A percentile compares a stretch with the other conserved stretches of the same genome.
Conservation (phyloP, 2,888 invertebrate genomes). For the Drosophila prostipennis region DNA sequence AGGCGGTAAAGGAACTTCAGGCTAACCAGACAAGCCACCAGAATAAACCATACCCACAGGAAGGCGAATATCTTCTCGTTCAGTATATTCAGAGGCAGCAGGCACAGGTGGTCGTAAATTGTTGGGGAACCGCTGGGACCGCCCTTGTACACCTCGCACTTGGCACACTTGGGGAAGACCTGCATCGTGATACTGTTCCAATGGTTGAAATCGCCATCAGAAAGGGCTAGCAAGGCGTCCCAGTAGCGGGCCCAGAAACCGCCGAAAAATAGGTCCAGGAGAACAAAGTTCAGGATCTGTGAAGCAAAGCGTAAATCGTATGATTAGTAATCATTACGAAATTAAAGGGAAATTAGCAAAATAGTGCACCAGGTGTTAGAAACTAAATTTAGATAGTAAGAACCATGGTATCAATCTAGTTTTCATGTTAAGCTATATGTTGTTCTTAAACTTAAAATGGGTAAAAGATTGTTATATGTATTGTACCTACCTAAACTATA, state of each 20-base stretch:
- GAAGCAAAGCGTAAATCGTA: neutral
- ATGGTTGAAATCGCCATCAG: conserved; percentile 73
- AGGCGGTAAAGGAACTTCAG: conserved; percentile 88
- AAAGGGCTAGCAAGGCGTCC: conserved; percentile 76
- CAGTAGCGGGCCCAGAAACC: conserved; percentile 82
- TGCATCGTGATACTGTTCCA: conserved; percentile 82
- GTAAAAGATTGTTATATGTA: too few relatives aligned
- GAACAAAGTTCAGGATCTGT: conserved; percentile 78
- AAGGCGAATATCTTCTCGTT: conserved; percentile 92
- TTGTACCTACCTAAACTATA: too few relatives aligned
- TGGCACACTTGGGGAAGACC: conserved; percentile 89
- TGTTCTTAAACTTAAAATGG: too few relatives aligned
- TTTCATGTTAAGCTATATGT: too few relatives aligned
- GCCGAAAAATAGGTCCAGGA: conserved; percentile 80
- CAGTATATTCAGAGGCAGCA: conserved; percentile 91
- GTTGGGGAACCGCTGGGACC: conserved; percentile 93
- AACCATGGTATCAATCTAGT: too few relatives aligned
- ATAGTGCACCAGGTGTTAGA: too few relatives aligned
- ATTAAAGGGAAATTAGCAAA: too few relatives aligned
- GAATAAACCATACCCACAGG: conserved; percentile 90
- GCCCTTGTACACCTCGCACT: conserved; percentile 94
- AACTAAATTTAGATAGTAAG: too few relatives aligned
- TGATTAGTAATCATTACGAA: too few relatives aligned
- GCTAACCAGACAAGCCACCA: conserved; percentile 87
- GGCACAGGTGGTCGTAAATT: conserved; percentile 90